Percentiles rank a stretch among this genome's conserved stretches.
Evolutionary conservation across 2,113 vertebrate species (phyloP).

Genomic region (Aleadryas rufinucha): DNA sequence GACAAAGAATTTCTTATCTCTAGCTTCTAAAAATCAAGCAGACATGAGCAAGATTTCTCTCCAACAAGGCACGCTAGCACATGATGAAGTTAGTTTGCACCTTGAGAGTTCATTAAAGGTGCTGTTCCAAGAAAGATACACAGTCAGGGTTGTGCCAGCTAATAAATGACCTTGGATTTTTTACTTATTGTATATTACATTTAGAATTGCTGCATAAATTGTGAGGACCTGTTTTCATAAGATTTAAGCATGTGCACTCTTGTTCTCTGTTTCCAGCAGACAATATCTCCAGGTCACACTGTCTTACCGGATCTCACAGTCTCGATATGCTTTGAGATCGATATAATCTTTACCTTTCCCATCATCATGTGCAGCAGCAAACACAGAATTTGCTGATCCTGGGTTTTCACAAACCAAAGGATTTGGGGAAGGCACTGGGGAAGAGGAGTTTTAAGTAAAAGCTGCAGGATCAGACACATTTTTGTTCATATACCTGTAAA

Average conservation of each 20-base stretch:
- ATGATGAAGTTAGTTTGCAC: neutral
- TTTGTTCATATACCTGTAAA: neutral
- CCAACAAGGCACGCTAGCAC: neutral
- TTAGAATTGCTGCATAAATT: neutral
- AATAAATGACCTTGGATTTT: neutral
- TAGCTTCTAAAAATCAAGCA: constrained; percentile 17
- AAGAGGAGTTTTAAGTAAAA: neutral
- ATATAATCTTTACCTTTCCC: neutral
- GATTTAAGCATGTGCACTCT: neutral
- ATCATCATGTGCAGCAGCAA: neutral
- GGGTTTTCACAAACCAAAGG: neutral
- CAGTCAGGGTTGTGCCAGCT: neutral
- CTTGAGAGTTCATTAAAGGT: neutral
- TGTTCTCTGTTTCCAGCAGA: neutral
- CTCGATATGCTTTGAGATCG: neutral
- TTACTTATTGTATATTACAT: neutral
- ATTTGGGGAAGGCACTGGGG: neutral
- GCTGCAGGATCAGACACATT: neutral
- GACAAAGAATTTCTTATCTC: constrained; percentile 48
- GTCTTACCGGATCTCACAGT: neutral
- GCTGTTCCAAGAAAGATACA: neutral
- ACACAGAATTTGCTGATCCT: neutral
- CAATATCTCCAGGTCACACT: neutral
- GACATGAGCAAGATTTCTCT: constrained; percentile 15
- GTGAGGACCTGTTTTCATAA: neutral